These are phyloP conservation scores for Leptoclinus maculatus DNA, from an alignment of 2,797 vertebrate species.

Conservation along the genomic window DNA sequence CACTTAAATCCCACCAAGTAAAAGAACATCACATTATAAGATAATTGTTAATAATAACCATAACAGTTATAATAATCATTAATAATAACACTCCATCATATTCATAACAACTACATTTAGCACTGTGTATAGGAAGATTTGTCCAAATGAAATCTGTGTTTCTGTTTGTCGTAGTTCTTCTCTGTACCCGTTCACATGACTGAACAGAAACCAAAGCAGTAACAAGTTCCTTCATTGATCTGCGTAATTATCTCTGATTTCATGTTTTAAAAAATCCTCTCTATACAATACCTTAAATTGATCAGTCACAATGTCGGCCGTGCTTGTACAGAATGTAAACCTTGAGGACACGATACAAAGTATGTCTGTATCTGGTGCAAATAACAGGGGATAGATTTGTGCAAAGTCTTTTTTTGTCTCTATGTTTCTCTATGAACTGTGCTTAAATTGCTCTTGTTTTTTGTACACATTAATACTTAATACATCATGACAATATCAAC, in stretches of 20 bases:
- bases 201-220: conserved; percentile 61
- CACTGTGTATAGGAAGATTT: conserved; percentile 90
- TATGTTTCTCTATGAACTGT: conserved; percentile 79
- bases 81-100: conserved; percentile 89
- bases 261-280: conserved; percentile 31
- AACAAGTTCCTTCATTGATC: conserved; percentile 50
- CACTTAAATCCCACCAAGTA: conserved; percentile 88
- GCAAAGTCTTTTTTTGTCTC: conserved; percentile 77
- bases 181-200: conserved; percentile 65
- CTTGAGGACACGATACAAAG: conserved; percentile 73
- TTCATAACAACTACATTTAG: conserved; percentile 89
- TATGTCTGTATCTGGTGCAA: conserved; percentile 76
- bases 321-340: conserved; percentile 79
- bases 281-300: conserved; percentile 50
- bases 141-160: conserved; percentile 82
- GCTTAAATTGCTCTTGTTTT: conserved; percentile 77
- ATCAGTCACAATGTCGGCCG: conserved; percentile 62
- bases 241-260: conserved; percentile 45
- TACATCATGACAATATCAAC: conserved; percentile 86
- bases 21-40: conserved; percentile 88
- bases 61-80: conserved; percentile 89
- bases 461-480: conserved; percentile 82
- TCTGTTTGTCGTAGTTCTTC: conserved; percentile 71
- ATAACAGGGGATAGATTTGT: conserved; percentile 80
- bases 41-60: conserved; percentile 89